Base-by-base conservation (phyloP, 2,888 invertebrate genomes). In the Laothoe populi region DNA sequence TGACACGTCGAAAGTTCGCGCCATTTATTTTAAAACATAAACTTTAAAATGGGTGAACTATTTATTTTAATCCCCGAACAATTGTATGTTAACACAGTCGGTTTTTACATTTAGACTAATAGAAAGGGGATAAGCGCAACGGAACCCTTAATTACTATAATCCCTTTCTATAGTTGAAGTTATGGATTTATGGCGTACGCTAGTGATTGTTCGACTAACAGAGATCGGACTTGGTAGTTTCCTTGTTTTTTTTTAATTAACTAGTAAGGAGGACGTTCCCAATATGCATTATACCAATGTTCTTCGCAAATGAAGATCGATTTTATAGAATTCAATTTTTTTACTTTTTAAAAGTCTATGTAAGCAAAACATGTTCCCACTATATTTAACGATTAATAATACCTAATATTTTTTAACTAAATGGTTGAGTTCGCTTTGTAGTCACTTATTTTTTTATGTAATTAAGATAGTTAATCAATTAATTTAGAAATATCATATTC, bases 111-210 rank as follows among this genome's bases (percentile, higher is more conserved):
- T 61, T 60, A 45, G 31, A 49, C 49, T 44, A 61, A 60, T 60
- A 78, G 76, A 82, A 81, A 78, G 72, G 73, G 84, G 85, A 87
- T 90, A 88, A 87, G 67, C 74, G 70, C 74, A 78, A 84, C 82
- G 78, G 81, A 79, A 74, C 74, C 72, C 72, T 74, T 87, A 87
- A 88, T 86, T 86, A 83, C 77, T 75, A 75, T 88, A 88, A 90
- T 86, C 89, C 81, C 70, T 80, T 78, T 73, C 75, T 79, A 81
- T 82, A 78, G 75, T 82, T 44, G 84, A 83, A 83, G 81, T 70
- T 77, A 73, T 57, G n/a, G n/a, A n/a, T n/a, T n/a, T n/a, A n/a
- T n/a, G n/a, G 40, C 13, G 57, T 40, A 63, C 57, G 60, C 42
- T 2, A 62, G 72, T 71, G 71, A 74, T 78, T 73, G 71, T 75